phyloP scores from a whole-genome alignment of 2,113 vertebrate genomes.

The Baryphthengus martii region DNA sequence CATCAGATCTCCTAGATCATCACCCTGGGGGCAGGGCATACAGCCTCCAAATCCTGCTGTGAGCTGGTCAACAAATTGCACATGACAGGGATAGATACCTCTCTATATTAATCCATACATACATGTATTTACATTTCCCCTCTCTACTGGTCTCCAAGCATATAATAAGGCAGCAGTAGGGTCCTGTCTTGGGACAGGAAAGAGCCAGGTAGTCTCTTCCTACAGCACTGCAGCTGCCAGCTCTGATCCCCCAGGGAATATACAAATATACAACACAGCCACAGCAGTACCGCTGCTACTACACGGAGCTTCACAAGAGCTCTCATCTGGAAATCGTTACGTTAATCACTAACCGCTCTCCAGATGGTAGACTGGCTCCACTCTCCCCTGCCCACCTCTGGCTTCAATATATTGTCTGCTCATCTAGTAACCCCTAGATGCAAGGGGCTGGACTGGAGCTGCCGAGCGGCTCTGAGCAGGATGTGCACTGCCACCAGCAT shows the following conservation, averaged over 20 bases:
- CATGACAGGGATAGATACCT: neutral
- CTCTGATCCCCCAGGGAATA: neutral
- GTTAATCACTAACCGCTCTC: constrained; percentile 5
- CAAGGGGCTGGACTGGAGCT: neutral
- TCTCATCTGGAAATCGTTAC: constrained; percentile 54
- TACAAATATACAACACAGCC: neutral
- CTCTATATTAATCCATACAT: neutral
- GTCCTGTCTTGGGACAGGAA: neutral
- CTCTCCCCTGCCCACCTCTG: constrained; percentile 46
- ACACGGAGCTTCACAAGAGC: neutral
- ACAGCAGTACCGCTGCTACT: neutral
- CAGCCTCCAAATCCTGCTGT: neutral
- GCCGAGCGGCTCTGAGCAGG: neutral
- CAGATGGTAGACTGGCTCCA: constrained; percentile 35
- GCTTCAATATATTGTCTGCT: constrained; percentile 1
- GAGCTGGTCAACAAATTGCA: neutral
- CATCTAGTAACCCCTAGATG: neutral
- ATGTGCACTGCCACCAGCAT: neutral
- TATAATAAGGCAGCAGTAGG: neutral
- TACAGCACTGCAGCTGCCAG: neutral
- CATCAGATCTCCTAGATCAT: neutral
- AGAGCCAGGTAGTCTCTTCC: neutral
- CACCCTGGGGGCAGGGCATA: neutral
- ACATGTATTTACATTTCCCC: neutral
- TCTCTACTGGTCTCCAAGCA: neutral